Evolutionary conservation across 35 echinoderm and acorn worm species (phyloP), one percentile per base, ranked within the genome.

Genomic region (Patiria miniata): DNA sequence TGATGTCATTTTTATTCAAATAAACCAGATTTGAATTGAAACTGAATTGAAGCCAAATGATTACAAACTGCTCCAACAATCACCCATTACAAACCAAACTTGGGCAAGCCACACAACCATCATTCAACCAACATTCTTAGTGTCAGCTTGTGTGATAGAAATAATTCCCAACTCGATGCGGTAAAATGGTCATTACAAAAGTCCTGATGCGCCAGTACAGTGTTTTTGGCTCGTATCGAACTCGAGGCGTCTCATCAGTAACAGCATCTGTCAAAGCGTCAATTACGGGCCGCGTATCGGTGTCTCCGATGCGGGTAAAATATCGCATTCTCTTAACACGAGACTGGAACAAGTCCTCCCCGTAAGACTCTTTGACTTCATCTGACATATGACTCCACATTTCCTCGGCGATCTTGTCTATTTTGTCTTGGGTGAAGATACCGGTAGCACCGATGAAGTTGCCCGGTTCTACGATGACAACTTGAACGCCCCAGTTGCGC

Each of bases 391-490:
- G 28, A 32, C 42, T 90, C 85, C 88, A 90, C 26, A 93, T 40
- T 53, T 87, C 87, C 15, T 87, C 83, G 7, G 84, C 84, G 42
- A 97, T 89, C 0, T 78, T 36, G 51, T 97, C 89, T 2, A 97
- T 83, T 57, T 85, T 91, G 39, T 93, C 91, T 8, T 93, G 78
- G 37, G 91, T 93, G 61, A 88, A 93, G 21, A 97, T 81, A 44
- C 83, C 93, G 29, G 95, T 97, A 10, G 95, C 95, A 8, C 83
- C 91, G 37, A 93, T 82, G 59, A 90, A 97, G 60, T 93, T 90
- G 10, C 95, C 96, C 9, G 96, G 92, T 56, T 99, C 89, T 12
- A 99, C 79, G 17, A 99, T 89, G 79, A 82, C 86, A 6, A 92
- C 89, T 8, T 86, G 86, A 0, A 99, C 87, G 15, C 87, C 87